These are phyloP conservation scores for Selenia dentaria DNA, from an alignment of 2,888 invertebrate species.

Conservation along the genomic window DNA sequence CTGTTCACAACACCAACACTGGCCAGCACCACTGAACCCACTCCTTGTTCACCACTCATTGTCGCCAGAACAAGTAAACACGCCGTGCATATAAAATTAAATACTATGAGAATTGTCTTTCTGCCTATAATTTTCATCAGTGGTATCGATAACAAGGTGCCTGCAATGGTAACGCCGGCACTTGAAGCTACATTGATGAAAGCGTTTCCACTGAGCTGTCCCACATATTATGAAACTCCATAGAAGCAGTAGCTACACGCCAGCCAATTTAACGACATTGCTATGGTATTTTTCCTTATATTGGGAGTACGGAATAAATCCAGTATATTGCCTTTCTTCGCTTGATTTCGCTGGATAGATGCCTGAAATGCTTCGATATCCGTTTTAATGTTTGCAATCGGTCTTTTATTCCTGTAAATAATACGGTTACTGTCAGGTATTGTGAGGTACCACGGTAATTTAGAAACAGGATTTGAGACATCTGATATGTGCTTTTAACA, in stretches of 20 bases:
- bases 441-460: too few relatives aligned
- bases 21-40: conserved; percentile 84
- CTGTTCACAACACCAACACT: conserved; percentile 91
- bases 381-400: conserved; percentile 68
- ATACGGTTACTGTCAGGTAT: not conserved
- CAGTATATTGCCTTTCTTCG: conserved; percentile 80
- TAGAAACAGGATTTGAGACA: too few relatives aligned
- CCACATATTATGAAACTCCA: conserved; percentile 91
- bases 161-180: conserved; percentile 85
- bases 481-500: too few relatives aligned
- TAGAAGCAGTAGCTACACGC: conserved; percentile 90
- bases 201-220: conserved; percentile 90
- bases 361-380: conserved; percentile 65
- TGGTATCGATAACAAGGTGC: conserved; percentile 86
- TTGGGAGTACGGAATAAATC: conserved; percentile 90
- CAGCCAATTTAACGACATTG: conserved; percentile 90
- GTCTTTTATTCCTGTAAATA: conserved; percentile 79
- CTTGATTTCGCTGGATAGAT: conserved; percentile 49
- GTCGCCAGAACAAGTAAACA: conserved; percentile 86
- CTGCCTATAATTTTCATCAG: conserved; percentile 88
- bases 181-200: conserved; percentile 93
- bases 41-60: conserved; percentile 67
- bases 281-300: conserved; percentile 88
- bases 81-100: conserved; percentile 85
- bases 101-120: conserved; percentile 85